Conservation (phyloP, 2,888 invertebrate species). For the Cephus sareptanus region DNA sequence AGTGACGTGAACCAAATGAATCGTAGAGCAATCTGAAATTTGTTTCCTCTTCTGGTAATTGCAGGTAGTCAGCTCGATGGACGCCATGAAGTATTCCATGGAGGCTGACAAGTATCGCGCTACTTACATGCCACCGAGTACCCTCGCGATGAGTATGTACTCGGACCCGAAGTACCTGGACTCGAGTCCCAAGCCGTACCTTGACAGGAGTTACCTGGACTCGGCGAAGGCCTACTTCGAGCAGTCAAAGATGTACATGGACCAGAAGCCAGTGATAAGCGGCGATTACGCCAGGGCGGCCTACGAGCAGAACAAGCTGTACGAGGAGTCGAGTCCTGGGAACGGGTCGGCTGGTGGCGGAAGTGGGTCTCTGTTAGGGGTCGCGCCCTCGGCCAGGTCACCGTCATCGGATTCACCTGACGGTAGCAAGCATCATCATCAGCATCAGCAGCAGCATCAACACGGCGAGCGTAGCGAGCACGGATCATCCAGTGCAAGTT, state of each 20-base stretch:
- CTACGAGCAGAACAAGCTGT: constrained; percentile 73
- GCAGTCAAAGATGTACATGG: constrained; percentile 80
- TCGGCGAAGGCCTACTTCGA: constrained; percentile 80
- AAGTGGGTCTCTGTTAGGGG: too few relatives aligned
- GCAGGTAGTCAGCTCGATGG: constrained; percentile 81
- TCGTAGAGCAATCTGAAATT: too few relatives aligned
- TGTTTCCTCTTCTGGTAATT: constrained; percentile 47
- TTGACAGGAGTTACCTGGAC: constrained; percentile 77
- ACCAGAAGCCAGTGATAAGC: constrained; percentile 69
- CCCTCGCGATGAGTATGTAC: constrained; percentile 78
- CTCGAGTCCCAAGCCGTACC: constrained; percentile 69
- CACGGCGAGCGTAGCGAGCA: constrained; percentile 48
- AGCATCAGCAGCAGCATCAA: constrained; percentile 59
- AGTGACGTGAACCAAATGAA: too few relatives aligned
- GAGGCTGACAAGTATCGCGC: constrained; percentile 82
- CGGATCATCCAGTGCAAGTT: constrained; percentile 58
- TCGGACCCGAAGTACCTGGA: constrained; percentile 77
- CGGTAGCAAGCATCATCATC: constrained; percentile 47
- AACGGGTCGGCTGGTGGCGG: constrained; percentile 64
- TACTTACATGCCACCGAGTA: constrained; percentile 74
- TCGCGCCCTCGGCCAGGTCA: constrained; percentile 64
- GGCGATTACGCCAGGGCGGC: constrained; percentile 78
- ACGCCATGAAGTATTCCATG: constrained; percentile 82
- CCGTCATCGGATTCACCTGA: constrained; percentile 66
- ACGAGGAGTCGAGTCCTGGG: constrained; percentile 69